Conservation (phyloP, 2,797 vertebrate genomes). For the Amazona ochrocephala region DNA sequence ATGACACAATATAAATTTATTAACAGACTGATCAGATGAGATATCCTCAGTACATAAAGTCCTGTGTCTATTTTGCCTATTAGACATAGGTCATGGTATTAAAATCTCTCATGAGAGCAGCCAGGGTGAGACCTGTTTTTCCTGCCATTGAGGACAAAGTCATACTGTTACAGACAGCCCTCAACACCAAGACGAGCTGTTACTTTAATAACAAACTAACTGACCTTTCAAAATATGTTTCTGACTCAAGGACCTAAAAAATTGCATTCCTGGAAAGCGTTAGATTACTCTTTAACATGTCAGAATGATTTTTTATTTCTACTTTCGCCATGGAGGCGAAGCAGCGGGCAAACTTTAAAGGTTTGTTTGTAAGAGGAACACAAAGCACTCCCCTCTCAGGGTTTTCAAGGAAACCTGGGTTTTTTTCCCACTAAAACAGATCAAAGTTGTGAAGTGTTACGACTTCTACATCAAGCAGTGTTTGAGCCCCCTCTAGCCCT, state of each 20-base stretch:
- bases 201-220: not conserved
- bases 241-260: not conserved
- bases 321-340: not conserved
- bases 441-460: not conserved
- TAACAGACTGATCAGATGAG: not conserved
- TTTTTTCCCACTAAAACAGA: not conserved
- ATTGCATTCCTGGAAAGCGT: not conserved
- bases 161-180: not conserved
- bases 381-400: not conserved
- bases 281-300: not conserved
- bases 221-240: not conserved
- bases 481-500: not conserved
- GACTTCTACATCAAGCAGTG: not conserved
- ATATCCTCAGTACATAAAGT: not conserved
- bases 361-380: not conserved
- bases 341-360: not conserved
- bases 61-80: not conserved
- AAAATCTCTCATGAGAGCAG: not conserved
- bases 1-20: not conserved
- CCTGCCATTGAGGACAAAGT: not conserved
- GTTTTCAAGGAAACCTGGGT: not conserved
- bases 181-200: accelerated
- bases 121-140: not conserved
- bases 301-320: not conserved
- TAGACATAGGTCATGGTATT: not conserved